These are phyloP conservation scores for Ceriagrion tenellum DNA, from an alignment of 2,888 invertebrate genomes.

Conservation along the genomic window DNA sequence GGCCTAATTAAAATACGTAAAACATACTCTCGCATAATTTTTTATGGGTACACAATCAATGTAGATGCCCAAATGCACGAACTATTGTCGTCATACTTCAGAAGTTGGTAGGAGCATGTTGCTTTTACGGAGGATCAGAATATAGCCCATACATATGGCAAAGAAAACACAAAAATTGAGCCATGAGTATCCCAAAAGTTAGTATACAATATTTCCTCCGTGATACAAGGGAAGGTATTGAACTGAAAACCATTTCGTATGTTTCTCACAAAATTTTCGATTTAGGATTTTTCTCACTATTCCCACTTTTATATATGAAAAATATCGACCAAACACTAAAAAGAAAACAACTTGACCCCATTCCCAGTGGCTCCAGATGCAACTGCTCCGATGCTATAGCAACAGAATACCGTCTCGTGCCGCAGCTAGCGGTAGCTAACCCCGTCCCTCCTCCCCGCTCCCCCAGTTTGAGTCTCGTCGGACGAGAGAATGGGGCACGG, in stretches of 20 bases:
- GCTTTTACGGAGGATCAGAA: no score
- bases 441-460: background rate
- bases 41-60: no score
- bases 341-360: conserved; percentile 16
- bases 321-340: background rate
- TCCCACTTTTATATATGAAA: background rate
- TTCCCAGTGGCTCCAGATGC: background rate
- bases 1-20: no score
- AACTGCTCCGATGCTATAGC: background rate
- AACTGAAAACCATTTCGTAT: background rate
- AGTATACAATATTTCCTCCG: background rate
- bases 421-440: background rate
- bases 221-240: background rate
- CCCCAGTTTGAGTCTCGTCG: background rate
- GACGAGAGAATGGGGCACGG: background rate
- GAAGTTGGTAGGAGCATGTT: no score
- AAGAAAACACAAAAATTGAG: background rate
- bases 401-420: background rate
- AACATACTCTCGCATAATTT: no score
- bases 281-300: background rate
- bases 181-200: background rate
- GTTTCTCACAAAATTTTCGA: background rate
- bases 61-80: no score
- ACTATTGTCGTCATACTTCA: no score
- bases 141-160: no score